Evolutionary conservation across 2,888 invertebrate genomes (phyloP), one percentile per base, ranked within the genome.

Genomic region (Eristalis intricaria): DNA sequence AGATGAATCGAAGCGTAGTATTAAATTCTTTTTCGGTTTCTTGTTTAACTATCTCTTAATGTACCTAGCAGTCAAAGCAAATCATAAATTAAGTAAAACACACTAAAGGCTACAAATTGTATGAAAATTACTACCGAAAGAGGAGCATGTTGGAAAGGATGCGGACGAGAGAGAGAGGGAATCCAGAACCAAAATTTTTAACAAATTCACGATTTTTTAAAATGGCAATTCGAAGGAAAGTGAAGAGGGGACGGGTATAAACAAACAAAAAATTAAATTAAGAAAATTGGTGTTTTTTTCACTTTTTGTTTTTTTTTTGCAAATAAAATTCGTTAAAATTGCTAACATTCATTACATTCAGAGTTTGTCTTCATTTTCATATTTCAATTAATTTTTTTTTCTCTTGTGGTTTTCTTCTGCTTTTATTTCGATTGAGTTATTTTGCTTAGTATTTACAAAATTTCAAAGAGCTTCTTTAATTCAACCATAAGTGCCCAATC

Each of bases 401-500:
- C 7, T 43, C 7, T 43, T 43, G 13, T 40, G 11, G 43, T 1
- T 15, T n/a, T 43, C 13, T 43, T 15, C 1, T 50, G 38, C 64
- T 19, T 15, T 38, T 69, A 15, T 40, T 35, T 35, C 23, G 15
- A 43, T n/a, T n/a, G n/a, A 5, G n/a, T 43, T 60, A 40, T 76
- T 11, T 66, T 77, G 60, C 22, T 63, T 60, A 70, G 58, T 87
- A 89, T 90, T 94, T 97, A 99, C 92, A 99, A 95, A 93, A 99
- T 99, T 93, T 98, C 96, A 95, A 99, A 99, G 91, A 97, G 94
- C 93, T 99, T 99, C 94, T 99, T 99, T 92, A 99, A 94, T 94
- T 99, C 99, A 82, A 99, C 97, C 96, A 99, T 98, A 88, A 99
- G 94, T 92, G 98, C 97, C 99, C 99, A 99, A 93, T 99, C 99